Evolutionary conservation across 2,113 vertebrate species (phyloP).

Genomic region (Lynx canadensis): DNA sequence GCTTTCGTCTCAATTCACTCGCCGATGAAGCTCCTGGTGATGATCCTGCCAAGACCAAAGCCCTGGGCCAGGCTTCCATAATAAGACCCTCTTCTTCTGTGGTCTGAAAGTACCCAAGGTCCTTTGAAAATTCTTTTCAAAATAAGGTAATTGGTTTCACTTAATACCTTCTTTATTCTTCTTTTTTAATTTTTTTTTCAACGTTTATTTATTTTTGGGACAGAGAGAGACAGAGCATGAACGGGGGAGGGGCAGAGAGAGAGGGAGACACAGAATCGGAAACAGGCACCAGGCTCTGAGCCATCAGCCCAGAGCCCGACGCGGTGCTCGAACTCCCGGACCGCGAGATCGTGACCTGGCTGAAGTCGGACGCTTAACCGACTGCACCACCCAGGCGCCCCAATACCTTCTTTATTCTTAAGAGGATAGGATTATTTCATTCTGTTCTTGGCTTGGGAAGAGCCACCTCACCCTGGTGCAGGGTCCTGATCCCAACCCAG

Average conservation of each 20-base stretch:
- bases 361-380: too few species aligned
- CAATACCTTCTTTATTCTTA: background rate
- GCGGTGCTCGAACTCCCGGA: too few species aligned
- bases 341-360: too few species aligned
- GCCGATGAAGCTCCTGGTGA: fast-evolving
- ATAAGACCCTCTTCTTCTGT: background rate
- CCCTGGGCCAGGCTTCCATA: background rate
- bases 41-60: background rate
- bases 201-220: too few species aligned
- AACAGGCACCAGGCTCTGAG: too few species aligned
- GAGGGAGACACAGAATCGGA: too few species aligned
- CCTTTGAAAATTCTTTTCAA: background rate
- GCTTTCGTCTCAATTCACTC: background rate
- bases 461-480: background rate
- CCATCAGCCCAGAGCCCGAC: too few species aligned
- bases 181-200: too few species aligned
- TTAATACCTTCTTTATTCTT: background rate
- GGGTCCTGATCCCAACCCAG: background rate
- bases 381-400: too few species aligned
- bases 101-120: background rate
- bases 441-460: conserved; percentile 14
- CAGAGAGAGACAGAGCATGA: too few species aligned
- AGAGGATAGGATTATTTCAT: background rate
- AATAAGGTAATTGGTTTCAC: background rate
- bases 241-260: too few species aligned